phyloP scores from a whole-genome alignment of 2,113 vertebrate genomes.

The Chionodraco myersi region DNA sequence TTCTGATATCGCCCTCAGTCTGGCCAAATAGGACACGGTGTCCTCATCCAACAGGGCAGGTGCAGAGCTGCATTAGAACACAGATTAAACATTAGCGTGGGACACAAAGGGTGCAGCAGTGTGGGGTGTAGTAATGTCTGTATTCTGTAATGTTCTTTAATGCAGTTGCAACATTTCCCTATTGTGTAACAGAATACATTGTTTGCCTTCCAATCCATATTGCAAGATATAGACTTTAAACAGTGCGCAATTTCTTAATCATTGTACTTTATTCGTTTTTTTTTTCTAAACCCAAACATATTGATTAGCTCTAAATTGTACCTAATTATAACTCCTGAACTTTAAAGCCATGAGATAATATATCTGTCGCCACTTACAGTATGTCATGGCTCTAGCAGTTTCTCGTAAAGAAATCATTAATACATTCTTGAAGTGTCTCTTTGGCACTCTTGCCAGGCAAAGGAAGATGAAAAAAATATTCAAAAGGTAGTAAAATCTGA shows the following conservation, averaged over 20 bases:
- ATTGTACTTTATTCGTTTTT: background rate
- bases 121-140: too few relatives aligned
- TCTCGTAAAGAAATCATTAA: background rate
- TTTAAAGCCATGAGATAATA: background rate
- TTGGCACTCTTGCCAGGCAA: background rate
- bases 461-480: too few relatives aligned
- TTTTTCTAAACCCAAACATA: too few relatives aligned
- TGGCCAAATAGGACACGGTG: background rate
- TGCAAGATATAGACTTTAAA: background rate
- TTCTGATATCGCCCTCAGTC: background rate
- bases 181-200: background rate
- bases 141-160: background rate
- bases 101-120: too few relatives aligned
- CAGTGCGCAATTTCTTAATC: background rate
- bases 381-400: background rate
- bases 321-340: background rate
- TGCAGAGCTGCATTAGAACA: background rate
- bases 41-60: conserved; percentile 19
- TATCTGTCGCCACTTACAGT: background rate
- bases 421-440: background rate
- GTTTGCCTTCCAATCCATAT: background rate
- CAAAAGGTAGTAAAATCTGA: too few relatives aligned
- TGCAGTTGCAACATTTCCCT: background rate
- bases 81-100: conserved; percentile 9
- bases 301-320: too few relatives aligned